phyloP scores from a whole-genome alignment of 1,140 invertebrate genomes.

The Holcopasites calliopsidis region DNA sequence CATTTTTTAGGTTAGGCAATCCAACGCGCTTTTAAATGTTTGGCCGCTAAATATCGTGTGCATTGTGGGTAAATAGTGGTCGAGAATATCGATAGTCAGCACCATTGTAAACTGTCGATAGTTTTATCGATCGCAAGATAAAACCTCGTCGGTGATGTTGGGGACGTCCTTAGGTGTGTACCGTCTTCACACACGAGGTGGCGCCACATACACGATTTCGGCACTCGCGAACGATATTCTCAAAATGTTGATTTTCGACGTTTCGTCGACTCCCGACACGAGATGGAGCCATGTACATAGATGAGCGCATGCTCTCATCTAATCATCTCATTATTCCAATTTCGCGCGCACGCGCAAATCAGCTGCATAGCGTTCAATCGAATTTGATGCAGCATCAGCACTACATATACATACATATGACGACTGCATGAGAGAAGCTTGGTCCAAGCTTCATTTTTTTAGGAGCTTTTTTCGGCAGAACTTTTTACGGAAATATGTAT shows the following conservation, averaged over 20 bases:
- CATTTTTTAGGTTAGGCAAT: slow-evolving; percentile 31
- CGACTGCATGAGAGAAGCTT: neutral
- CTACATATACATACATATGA: slow-evolving; percentile 41
- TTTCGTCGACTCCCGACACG: too few species aligned
- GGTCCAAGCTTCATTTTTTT: neutral
- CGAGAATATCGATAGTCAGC: too few species aligned
- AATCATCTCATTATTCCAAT: slow-evolving; percentile 24
- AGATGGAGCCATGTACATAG: neutral
- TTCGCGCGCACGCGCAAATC: slow-evolving; percentile 30
- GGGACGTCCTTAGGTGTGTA: too few species aligned
- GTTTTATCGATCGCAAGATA: too few species aligned
- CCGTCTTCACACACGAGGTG: too few species aligned
- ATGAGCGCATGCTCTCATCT: neutral
- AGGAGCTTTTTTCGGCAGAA: neutral
- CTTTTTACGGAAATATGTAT: neutral
- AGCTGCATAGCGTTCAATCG: slow-evolving; percentile 42
- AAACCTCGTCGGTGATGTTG: too few species aligned
- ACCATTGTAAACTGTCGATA: too few species aligned
- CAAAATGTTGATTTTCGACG: too few species aligned
- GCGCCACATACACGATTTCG: too few species aligned
- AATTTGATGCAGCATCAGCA: slow-evolving; percentile 46
- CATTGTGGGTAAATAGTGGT: neutral
- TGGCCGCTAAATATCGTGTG: slow-evolving; percentile 43
- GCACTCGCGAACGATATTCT: too few species aligned
- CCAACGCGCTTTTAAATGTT: slow-evolving; percentile 34